These are phyloP conservation scores for Tetramorium alpestre DNA, from an alignment of 1,140 invertebrate genomes.

Conservation along the genomic window DNA sequence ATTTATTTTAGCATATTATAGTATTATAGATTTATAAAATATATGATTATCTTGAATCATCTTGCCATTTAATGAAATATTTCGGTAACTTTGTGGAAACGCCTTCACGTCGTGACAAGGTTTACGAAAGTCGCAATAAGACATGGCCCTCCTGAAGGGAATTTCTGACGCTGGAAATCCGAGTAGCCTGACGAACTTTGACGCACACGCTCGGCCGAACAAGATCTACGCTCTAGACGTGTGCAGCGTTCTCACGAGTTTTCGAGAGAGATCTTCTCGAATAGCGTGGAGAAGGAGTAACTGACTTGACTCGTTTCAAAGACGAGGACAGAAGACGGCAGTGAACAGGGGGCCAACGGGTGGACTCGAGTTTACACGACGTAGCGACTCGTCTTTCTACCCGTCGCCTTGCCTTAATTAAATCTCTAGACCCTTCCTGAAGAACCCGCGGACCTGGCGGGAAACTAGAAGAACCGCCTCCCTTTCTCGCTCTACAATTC, in stretches of 20 bases:
- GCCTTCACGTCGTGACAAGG: slow-evolving; percentile 12
- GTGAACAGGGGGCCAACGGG: slow-evolving; percentile 42
- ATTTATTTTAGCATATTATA: background rate
- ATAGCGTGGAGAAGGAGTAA: slow-evolving; percentile 63
- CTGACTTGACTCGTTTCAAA: slow-evolving; percentile 64
- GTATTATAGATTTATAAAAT: background rate
- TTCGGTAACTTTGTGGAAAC: slow-evolving; percentile 27
- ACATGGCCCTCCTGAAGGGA: slow-evolving; percentile 55
- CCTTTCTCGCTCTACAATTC: slow-evolving; percentile 51
- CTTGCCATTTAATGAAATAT: slow-evolving; percentile 14
- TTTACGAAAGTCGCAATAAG: slow-evolving; percentile 62
- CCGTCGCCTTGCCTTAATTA: slow-evolving; percentile 77
- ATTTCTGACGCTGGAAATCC: slow-evolving; percentile 59
- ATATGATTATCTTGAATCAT: background rate
- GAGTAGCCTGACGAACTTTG: slow-evolving; percentile 68
- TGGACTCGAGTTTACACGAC: slow-evolving; percentile 73
- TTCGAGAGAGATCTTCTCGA: slow-evolving; percentile 65
- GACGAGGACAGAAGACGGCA: slow-evolving; percentile 55
- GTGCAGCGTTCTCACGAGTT: slow-evolving; percentile 72
- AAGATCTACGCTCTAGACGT: slow-evolving; percentile 66
- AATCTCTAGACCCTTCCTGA: slow-evolving; percentile 76
- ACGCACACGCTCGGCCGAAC: slow-evolving; percentile 70
- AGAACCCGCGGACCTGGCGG: slow-evolving; percentile 61
- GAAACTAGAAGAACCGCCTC: slow-evolving; percentile 61
- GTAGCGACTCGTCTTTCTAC: slow-evolving; percentile 74